These are phyloP conservation scores for Polyergus mexicanus DNA, from an alignment of 1,140 invertebrate species.

Conservation along the genomic window DNA sequence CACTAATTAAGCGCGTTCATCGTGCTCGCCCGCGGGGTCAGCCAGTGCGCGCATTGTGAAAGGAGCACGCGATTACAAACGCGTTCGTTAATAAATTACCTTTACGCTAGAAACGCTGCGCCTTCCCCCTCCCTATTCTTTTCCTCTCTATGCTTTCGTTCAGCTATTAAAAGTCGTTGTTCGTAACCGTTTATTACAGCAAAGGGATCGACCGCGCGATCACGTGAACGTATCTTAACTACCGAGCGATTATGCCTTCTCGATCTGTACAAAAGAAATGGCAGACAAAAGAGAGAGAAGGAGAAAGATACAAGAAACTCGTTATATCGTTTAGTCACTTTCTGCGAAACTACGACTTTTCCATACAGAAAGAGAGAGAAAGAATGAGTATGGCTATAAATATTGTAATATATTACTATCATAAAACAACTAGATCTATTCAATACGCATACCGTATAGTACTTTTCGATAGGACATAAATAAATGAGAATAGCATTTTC, in stretches of 20 bases:
- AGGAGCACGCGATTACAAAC: slow-evolving; percentile 73
- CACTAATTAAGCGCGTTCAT: slow-evolving; percentile 77
- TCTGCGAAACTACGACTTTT: neutral
- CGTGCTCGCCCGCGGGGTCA: slow-evolving; percentile 73
- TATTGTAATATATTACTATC: no score
- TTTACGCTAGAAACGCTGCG: slow-evolving; percentile 71
- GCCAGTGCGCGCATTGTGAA: slow-evolving; percentile 70
- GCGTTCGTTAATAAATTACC: slow-evolving; percentile 78
- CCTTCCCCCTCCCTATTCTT: slow-evolving; percentile 37
- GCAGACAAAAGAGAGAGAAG: no score
- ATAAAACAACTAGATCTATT: neutral
- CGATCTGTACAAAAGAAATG: slow-evolving; percentile 11
- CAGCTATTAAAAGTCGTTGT: slow-evolving; percentile 75
- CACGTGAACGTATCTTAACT: slow-evolving; percentile 69
- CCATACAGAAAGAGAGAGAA: no score
- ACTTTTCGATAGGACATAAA: neutral
- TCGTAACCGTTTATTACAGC: slow-evolving; percentile 75
- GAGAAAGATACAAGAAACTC: neutral
- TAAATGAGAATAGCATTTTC: neutral
- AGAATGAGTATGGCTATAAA: neutral
- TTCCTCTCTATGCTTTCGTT: slow-evolving; percentile 66
- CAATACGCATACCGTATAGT: neutral
- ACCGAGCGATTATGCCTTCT: slow-evolving; percentile 72
- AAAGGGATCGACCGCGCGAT: slow-evolving; percentile 58
- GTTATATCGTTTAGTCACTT: neutral